These are phyloP conservation scores for Bambusicola thoracicus DNA, from an alignment of 2,113 vertebrate species.

Conservation along the genomic window DNA sequence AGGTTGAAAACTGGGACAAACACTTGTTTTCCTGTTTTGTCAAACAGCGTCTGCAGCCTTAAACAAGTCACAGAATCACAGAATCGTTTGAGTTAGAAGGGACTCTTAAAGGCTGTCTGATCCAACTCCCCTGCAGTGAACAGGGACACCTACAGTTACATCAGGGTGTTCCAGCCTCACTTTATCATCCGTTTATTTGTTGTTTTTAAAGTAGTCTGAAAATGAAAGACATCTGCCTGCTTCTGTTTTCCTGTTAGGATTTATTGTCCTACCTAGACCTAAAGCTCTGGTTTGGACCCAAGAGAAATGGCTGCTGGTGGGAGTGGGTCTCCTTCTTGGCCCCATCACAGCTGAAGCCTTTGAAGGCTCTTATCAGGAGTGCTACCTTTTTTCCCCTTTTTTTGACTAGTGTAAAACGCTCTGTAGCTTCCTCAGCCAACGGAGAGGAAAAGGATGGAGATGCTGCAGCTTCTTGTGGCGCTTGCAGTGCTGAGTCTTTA, in stretches of 20 bases:
- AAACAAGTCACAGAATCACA: neutral
- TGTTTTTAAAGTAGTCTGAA: constrained; percentile 20
- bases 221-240: constrained; percentile 39
- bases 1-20: constrained; percentile 50
- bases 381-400: neutral
- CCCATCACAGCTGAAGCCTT: fast-evolving
- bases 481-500: neutral
- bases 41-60: constrained; percentile 9
- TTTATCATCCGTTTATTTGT: constrained; percentile 4
- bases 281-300: neutral
- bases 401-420: neutral
- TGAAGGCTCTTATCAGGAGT: neutral
- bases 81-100: no score
- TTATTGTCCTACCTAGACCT: neutral
- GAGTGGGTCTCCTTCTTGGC: neutral
- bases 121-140: no score
- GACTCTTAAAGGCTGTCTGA: no score
- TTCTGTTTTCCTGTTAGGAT: neutral
- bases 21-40: neutral
- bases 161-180: no score
- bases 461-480: neutral
- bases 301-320: neutral
- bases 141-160: no score
- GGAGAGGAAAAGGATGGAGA: neutral
- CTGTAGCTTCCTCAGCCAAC: neutral